A percentile compares a stretch with the other conserved stretches of the same genome.
phyloP scores from a whole-genome alignment of 53 echinoderm and acorn worm species.

The Astropecten irregularis region DNA sequence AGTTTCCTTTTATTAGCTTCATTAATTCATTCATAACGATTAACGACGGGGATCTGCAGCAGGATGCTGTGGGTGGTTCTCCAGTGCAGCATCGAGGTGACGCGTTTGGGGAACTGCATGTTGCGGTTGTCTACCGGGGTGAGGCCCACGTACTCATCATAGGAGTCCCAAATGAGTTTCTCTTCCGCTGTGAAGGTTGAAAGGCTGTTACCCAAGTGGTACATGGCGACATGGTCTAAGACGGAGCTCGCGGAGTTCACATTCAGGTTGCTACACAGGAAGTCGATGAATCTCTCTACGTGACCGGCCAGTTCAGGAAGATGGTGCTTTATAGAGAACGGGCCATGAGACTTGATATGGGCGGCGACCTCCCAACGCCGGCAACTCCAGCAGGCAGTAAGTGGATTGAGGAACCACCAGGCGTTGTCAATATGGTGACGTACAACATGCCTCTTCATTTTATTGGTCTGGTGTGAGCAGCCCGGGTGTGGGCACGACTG shows the following conservation, averaged over 20 bases:
- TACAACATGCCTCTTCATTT: neutral
- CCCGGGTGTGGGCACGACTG: neutral
- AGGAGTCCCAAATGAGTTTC: neutral
- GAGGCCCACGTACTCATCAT: neutral
- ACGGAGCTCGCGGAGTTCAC: neutral
- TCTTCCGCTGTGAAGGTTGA: neutral
- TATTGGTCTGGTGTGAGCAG: neutral
- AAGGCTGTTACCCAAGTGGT: neutral
- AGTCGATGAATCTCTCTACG: neutral
- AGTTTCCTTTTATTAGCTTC: too few relatives aligned
- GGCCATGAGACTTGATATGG: neutral
- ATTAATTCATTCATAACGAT: too few relatives aligned
- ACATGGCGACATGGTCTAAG: neutral
- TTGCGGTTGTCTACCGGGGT: neutral
- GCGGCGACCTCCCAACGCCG: neutral
- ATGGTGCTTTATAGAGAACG: neutral
- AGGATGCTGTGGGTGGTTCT: neutral
- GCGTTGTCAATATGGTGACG: neutral
- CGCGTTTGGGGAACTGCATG: neutral
- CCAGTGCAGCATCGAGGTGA: constrained; percentile 7
- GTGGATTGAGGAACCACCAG: neutral
- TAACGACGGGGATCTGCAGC: neutral
- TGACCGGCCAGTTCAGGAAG: neutral
- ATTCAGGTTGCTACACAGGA: neutral
- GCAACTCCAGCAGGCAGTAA: neutral